These are phyloP conservation scores for Triops cancriformis DNA, from an alignment of 1,140 invertebrate species.

Conservation along the genomic window DNA sequence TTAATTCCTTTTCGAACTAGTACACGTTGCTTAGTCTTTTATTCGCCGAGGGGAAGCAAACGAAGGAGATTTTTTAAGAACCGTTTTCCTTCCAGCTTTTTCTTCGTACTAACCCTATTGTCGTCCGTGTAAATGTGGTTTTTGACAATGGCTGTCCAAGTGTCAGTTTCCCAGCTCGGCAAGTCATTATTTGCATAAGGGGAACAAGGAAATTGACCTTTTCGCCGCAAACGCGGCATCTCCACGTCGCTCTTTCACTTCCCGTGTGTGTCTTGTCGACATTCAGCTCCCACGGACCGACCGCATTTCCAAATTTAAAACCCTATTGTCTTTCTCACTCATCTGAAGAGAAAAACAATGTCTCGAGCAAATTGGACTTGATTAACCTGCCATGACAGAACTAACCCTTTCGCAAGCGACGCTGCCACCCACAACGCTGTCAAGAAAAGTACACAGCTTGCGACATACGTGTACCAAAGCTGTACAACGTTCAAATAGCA, in stretches of 20 bases:
- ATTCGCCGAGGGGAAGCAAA: neutral
- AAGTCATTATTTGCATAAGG: constrained; percentile 11
- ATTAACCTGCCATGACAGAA: neutral
- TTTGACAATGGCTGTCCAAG: constrained; percentile 10
- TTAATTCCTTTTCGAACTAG: neutral
- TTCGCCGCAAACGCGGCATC: neutral
- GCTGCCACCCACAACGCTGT: neutral
- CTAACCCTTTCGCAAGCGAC: neutral
- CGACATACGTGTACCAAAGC: too few species aligned
- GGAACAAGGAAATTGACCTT: neutral
- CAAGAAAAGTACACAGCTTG: neutral
- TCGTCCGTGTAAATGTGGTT: neutral
- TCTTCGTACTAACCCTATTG: neutral
- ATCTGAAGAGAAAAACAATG: constrained; percentile 1
- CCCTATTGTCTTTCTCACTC: neutral
- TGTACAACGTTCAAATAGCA: too few species aligned
- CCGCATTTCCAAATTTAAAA: neutral
- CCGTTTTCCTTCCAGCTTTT: too few species aligned
- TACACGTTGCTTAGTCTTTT: neutral
- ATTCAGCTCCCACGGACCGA: neutral
- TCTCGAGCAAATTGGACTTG: neutral
- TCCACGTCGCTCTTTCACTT: neutral
- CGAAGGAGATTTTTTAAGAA: too few species aligned
- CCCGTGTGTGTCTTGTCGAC: neutral
- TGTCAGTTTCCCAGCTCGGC: constrained; percentile 8